Evolutionary conservation across 2,888 invertebrate species (phyloP), one percentile per base, ranked within the genome.

Genomic region (Silvanus unidentatus): DNA sequence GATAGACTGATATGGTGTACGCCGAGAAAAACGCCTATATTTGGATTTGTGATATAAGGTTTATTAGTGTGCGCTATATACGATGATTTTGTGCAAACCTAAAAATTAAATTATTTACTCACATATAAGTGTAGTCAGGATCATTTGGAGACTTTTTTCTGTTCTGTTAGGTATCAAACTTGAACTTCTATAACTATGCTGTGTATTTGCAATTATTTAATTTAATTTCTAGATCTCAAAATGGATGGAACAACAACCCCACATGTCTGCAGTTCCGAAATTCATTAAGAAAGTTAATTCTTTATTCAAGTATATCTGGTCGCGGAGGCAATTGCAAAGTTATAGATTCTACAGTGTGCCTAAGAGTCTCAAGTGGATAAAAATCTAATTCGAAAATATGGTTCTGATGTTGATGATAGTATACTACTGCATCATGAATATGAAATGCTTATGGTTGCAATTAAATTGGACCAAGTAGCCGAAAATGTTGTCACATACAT

Each of bases 11-110:
- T 47, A 16, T 43, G 16, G 9, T 12, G 3, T 14, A 49, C 44
- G 2, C 22, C 12, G 16, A 45, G 38, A 5, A 42, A 45, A 15
- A 48, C 50, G n/a, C 40, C 48, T 13, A 34, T 50, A 28, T 11
- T 45, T 30, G 46, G 50, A 16, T 48, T 49, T 16, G 12, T 28
- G 1, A 47, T 51, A 15, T 22, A 16, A 2, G 13, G 4, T 8
- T 13, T 6, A 4, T 32, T 12, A 5, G 4, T 32, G 32, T 11
- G n/a, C n/a, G 39, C 35, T 12, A 38, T 45, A 3, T 42, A 32
- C 39, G 42, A 42, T 9, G 37, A 35, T 6, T 38, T 42, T 29
- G 28, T 36, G 2, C 16, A 42, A 12, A 12, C 22, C 1, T 11
- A 22, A 8, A 12, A 22, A 6, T 16, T 38, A 14, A n/a, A 36